Percentiles rank a stretch among this genome's conserved stretches.
Conservation (phyloP, 2,113 vertebrate genomes). For the Megaceryle torquata region DNA sequence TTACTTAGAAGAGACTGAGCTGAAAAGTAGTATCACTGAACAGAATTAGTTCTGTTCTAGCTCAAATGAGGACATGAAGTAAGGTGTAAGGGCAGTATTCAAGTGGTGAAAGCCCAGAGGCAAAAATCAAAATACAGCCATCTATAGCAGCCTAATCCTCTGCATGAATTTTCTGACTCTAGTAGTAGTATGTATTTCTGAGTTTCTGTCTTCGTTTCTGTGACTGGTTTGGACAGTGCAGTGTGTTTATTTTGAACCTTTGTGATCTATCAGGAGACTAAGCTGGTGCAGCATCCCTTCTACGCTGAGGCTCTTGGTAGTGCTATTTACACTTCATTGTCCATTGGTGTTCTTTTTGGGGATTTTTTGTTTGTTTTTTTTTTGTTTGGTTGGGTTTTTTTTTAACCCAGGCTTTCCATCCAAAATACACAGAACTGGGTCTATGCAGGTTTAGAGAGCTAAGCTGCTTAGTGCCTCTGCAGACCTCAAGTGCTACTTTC, state of each 20-base stretch:
- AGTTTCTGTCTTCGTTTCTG: neutral
- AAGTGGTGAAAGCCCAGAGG: neutral
- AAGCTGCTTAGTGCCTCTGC: neutral
- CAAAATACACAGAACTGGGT: neutral
- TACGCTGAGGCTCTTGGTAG: neutral
- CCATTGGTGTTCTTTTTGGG: no score
- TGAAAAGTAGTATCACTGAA: neutral
- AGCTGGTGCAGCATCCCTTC: neutral
- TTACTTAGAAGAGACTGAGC: no score
- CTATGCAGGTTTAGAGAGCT: neutral
- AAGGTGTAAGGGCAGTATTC: neutral
- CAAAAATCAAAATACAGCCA: neutral
- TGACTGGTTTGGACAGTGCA: neutral
- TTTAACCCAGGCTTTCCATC: neutral
- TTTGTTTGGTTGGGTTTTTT: neutral
- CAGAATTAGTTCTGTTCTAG: neutral
- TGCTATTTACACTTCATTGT: neutral
- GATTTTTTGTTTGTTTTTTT: no score
- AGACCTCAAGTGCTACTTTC: neutral
- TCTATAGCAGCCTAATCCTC: neutral
- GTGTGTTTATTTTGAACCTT: neutral
- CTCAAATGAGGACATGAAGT: neutral
- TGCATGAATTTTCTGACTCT: neutral
- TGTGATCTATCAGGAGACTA: neutral
- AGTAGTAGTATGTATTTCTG: neutral